Conservation (phyloP, 1,140 invertebrate genomes). For the Drosophila cardini region DNA sequence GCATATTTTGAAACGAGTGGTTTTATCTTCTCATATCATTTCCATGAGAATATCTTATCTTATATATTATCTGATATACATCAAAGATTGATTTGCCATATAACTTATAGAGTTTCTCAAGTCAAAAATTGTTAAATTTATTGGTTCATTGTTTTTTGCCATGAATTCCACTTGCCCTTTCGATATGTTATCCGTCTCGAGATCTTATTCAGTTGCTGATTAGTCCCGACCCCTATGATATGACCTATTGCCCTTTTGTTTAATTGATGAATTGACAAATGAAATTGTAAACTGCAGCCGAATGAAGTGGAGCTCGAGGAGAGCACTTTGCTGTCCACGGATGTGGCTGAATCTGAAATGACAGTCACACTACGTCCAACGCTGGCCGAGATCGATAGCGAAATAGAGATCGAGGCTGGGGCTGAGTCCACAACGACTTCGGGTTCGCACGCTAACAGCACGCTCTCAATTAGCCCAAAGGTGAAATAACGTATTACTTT, state of each 20-base stretch:
- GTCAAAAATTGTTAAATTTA: too few relatives aligned
- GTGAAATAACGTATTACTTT: conserved; percentile 36
- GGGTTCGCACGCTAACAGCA: conserved; percentile 49
- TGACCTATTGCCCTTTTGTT: not conserved
- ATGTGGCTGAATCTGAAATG: conserved; percentile 31
- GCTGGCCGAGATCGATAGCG: conserved; percentile 40
- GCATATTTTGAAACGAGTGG: too few relatives aligned
- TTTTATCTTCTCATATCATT: too few relatives aligned
- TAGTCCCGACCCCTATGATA: conserved; percentile 1
- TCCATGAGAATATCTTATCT: too few relatives aligned
- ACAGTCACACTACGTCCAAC: conserved; percentile 32
- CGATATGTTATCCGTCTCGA: too few relatives aligned
- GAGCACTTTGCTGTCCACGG: conserved; percentile 35
- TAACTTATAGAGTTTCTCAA: too few relatives aligned
- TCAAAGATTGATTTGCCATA: too few relatives aligned
- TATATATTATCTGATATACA: too few relatives aligned
- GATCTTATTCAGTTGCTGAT: not conserved
- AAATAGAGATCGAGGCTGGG: conserved; percentile 50
- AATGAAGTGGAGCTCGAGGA: conserved; percentile 33
- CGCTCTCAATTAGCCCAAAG: conserved; percentile 50
- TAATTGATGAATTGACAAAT: conserved; percentile 10
- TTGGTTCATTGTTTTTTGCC: too few relatives aligned
- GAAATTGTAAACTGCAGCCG: conserved; percentile 35
- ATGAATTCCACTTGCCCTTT: too few relatives aligned
- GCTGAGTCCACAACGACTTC: conserved; percentile 59